phyloP scores from a whole-genome alignment of 2,888 invertebrate genomes.

The Drosophila mayaguana region DNA sequence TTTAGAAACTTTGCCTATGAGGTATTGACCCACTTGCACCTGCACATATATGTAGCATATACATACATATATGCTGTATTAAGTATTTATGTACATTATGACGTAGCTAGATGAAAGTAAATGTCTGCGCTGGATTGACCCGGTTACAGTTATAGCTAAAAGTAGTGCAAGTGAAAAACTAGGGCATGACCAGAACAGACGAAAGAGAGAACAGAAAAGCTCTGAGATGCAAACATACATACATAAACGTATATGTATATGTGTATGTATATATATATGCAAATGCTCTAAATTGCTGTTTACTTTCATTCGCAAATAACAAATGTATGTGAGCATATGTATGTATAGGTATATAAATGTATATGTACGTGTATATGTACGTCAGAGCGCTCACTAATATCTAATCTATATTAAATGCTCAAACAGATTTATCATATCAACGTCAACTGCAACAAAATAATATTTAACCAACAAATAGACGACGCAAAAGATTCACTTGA shows the following conservation, averaged over 20 bases:
- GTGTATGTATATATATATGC: not conserved
- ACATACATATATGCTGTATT: not conserved
- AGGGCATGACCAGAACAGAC: conserved; percentile 41
- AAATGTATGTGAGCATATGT: not conserved
- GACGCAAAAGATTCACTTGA: conserved; percentile 31
- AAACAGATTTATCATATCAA: conserved; percentile 73
- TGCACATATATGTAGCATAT: not conserved
- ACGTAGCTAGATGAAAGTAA: conserved; percentile 50
- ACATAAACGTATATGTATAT: not conserved
- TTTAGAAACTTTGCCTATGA: conserved; percentile 35
- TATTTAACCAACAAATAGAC: conserved; percentile 43
- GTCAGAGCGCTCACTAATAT: conserved; percentile 55
- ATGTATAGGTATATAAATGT: not conserved
- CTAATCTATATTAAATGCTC: conserved; percentile 70
- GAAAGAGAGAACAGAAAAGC: not conserved
- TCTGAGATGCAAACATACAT: not conserved
- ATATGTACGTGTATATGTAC: conserved; percentile 2
- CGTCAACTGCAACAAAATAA: conserved; percentile 40
- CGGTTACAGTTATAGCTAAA: conserved; percentile 53
- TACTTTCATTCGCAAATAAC: conserved; percentile 31
- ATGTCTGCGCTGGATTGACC: conserved; percentile 59
- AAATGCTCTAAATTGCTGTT: conserved; percentile 4
- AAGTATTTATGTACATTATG: conserved; percentile 23
- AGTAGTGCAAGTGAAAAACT: conserved; percentile 49
- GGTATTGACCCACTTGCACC: conserved; percentile 58